Conservation (phyloP, 2,797 vertebrate species). For the Sebastes taczanowskii region DNA sequence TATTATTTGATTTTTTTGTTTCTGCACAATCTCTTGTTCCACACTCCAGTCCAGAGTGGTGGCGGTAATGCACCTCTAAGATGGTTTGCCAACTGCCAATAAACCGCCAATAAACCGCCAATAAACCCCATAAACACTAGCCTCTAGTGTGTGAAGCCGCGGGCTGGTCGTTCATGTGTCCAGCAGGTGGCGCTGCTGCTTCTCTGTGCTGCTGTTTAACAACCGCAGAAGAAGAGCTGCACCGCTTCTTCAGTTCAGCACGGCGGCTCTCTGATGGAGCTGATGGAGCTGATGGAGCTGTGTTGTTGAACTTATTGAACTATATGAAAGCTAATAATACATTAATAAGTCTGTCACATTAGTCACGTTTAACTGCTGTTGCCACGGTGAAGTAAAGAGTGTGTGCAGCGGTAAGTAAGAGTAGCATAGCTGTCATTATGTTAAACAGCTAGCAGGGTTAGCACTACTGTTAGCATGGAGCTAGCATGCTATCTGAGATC, state of each 20-base stretch:
- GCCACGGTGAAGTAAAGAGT: neutral
- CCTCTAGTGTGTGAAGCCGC: neutral
- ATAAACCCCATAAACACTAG: no score
- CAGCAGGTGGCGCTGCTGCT: constrained; percentile 10
- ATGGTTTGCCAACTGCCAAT: no score
- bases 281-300: neutral
- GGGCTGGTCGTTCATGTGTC: neutral
- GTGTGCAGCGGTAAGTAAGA: neutral
- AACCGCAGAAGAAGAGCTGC: constrained; percentile 24
- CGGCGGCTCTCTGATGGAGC: constrained; percentile 18
- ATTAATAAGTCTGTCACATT: neutral
- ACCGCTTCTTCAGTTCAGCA: constrained; percentile 30
- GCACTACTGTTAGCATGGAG: constrained; percentile 40
- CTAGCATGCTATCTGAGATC: constrained; percentile 5
- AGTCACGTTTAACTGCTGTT: fast-evolving
- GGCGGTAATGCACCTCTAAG: no score
- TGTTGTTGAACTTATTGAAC: neutral
- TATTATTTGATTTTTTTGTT: no score
- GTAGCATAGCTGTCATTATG: neutral
- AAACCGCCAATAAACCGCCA: no score
- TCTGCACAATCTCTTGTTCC: no score
- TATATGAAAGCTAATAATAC: fast-evolving
- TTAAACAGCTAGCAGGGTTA: neutral
- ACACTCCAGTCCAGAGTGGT: no score
- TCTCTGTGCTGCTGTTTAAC: fast-evolving